Evolutionary conservation across 35 echinoderm and acorn worm species (phyloP), one percentile per base, ranked within the genome.

Genomic region (Eucidaris tribuloides): DNA sequence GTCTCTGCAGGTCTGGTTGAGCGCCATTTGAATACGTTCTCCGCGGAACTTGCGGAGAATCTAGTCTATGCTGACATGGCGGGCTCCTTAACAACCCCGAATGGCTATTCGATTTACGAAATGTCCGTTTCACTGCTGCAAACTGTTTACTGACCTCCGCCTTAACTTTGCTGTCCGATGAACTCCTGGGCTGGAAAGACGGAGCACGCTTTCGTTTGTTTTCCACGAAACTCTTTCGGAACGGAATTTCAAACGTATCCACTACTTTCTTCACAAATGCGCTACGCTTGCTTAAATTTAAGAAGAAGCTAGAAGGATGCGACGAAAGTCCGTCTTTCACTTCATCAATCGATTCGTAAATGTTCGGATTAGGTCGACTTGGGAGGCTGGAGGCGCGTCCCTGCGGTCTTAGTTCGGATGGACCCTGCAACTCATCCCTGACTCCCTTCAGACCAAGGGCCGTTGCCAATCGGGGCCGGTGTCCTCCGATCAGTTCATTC

Each of bases 311-410:
- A 40, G 62, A 84, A 22, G 58, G 58, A 42, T 72, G 66, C 25
- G 64, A 48, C 42, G 82, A 45, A n/a, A 68, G 63, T 5, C 64
- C 28, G 29, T 79, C 54, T 31, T 77, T 64, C 19, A 88, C 76
- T 43, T 88, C 85, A 25, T 88, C 85, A 50, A 88, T 88, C n/a
- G 85, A 80, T 46, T 88, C 85, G 45, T 88, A 88, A 7, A 63
- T 62, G 27, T 87, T 87, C 13, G 45, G 28, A 1, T 35, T 59
- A 13, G 83, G 83, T 80, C 85, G 32, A 33, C 77, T 65, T 7
- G 85, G 85, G 15, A 88, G 41, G 30, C 85, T 88, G 18, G 61
- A 52, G 6, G 85, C 78, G 24, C 85, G 78, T 45, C 74, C 74
- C 14, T 71, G 68, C 24, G 85, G 85, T 15, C 74, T 55, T n/a